A percentile compares a stretch with the other conserved stretches of the same genome.
Evolutionary conservation across 2,113 vertebrate species (phyloP).

Genomic region (Paratilapia polleni): DNA sequence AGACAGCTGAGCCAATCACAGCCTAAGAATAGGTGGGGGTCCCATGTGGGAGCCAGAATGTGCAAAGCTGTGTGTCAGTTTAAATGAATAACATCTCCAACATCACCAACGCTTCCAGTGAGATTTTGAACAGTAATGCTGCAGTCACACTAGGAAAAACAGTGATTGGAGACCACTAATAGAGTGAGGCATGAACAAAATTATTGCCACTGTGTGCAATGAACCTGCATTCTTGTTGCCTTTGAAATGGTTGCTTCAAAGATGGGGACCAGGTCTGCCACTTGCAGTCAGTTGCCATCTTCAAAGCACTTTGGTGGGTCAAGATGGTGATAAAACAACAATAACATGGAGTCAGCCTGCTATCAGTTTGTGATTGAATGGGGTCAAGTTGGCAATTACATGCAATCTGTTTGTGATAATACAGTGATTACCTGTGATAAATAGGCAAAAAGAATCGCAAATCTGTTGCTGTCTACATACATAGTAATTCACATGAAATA

Average conservation of each 20-base stretch:
- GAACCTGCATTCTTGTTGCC: neutral
- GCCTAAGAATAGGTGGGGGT: neutral
- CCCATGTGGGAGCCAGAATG: neutral
- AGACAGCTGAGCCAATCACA: slow-evolving; percentile 6
- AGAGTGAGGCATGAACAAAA: neutral
- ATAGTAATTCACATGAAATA: no score
- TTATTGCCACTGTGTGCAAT: neutral
- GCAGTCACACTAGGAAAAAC: neutral
- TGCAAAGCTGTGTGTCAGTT: neutral
- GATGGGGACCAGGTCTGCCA: neutral
- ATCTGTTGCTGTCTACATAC: no score
- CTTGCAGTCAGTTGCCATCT: neutral
- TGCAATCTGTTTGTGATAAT: no score
- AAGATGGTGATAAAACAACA: no score
- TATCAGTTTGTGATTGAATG: no score
- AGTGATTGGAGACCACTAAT: neutral
- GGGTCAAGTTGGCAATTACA: neutral
- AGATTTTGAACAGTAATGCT: no score
- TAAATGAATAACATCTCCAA: neutral
- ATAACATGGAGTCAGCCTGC: neutral
- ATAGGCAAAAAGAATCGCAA: neutral
- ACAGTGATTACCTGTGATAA: neutral
- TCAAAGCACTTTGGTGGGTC: no score
- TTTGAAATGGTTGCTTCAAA: neutral
- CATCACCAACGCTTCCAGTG: neutral